These are phyloP conservation scores for Syngnathus rostellatus DNA, from an alignment of 2,797 vertebrate genomes.

Conservation along the genomic window DNA sequence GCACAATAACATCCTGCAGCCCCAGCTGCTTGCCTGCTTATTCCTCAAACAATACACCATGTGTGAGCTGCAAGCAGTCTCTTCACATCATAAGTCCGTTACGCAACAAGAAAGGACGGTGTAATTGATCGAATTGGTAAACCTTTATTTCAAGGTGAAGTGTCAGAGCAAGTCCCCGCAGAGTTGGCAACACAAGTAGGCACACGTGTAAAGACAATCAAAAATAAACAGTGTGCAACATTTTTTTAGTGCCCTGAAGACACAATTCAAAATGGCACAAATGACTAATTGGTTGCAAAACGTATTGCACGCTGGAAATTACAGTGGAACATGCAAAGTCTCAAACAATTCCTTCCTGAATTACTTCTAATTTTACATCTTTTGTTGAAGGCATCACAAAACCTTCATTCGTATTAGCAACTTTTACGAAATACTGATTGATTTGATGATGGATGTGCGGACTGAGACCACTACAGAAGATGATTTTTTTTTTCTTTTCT, in stretches of 20 bases:
- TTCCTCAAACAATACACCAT: neutral
- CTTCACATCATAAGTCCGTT: neutral
- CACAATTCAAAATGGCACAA: constrained; percentile 37
- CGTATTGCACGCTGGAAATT: constrained; percentile 72
- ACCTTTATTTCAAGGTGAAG: constrained; percentile 88
- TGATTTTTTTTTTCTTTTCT: too few species aligned
- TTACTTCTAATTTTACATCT: too few species aligned
- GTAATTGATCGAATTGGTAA: constrained; percentile 34
- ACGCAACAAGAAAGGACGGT: too few species aligned
- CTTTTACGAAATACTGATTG: too few species aligned
- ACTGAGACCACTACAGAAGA: too few species aligned
- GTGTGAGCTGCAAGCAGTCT: neutral
- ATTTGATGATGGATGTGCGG: too few species aligned
- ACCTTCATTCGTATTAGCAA: too few species aligned
- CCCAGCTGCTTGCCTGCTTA: constrained; percentile 5
- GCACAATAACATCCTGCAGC: constrained; percentile 6
- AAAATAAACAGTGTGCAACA: constrained; percentile 66
- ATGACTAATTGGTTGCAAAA: constrained; percentile 47
- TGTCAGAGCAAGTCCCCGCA: constrained; percentile 67
- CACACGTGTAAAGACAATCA: constrained; percentile 68
- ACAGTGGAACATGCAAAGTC: constrained; percentile 17
- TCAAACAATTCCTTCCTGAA: neutral
- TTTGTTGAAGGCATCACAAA: too few species aligned
- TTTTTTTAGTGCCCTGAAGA: constrained; percentile 66
- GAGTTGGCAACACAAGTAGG: constrained; percentile 51